Conservation (phyloP, 2,113 vertebrate species). For the Tympanuchus pallidicinctus region DNA sequence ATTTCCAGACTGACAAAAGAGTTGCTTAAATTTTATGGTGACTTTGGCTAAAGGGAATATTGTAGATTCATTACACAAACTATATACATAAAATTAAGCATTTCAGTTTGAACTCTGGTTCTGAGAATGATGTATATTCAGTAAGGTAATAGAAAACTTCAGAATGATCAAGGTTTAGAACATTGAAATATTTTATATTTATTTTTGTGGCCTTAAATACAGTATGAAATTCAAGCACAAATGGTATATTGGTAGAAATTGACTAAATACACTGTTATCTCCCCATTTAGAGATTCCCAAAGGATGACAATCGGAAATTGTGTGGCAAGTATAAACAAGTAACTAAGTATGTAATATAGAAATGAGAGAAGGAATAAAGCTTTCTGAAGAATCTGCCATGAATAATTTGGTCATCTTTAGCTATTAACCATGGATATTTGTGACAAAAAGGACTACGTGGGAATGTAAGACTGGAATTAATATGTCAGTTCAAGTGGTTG, state of each 20-base stretch:
- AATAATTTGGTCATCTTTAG: not conserved
- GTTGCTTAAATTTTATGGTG: not conserved
- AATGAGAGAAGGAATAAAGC: not conserved
- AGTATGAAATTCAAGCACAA: not conserved
- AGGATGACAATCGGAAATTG: not conserved
- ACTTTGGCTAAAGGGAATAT: not conserved
- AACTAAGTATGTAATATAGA: not conserved
- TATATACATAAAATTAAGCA: not conserved
- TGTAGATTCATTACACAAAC: not conserved
- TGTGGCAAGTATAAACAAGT: not conserved
- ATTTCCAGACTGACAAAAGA: not conserved
- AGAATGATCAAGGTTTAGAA: not conserved
- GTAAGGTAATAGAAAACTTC: not conserved
- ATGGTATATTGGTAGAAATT: not conserved
- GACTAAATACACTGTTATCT: not conserved
- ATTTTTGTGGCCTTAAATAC: not conserved
- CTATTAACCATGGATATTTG: not conserved
- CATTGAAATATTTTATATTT: not conserved
- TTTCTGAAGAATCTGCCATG: not conserved
- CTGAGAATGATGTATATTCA: not conserved
- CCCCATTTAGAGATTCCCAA: not conserved
- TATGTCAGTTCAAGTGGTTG: not conserved
- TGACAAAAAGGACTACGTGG: not conserved
- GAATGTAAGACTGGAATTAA: not conserved
- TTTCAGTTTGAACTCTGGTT: not conserved